Base-by-base conservation (phyloP, 2,888 invertebrate species). In the Anagyrus pseudococci region DNA sequence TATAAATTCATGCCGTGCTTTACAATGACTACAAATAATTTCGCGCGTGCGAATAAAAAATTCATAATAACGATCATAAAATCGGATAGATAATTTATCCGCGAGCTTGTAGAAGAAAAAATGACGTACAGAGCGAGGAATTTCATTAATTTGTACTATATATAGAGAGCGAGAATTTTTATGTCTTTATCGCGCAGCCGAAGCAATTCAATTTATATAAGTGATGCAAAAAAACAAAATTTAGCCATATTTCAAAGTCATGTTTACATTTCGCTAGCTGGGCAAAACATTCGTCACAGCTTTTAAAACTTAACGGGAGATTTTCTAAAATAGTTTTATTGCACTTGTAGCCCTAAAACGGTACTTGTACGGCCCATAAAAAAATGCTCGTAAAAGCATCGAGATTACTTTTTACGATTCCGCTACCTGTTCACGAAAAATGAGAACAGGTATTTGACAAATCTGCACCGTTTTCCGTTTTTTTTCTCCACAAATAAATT, bases 331-430 rank as follows among this genome's bases (percentile, higher is more conserved):
- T 57, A 62, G 54, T 59, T 66, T 62, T 66, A 66, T 57, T 59
- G 61, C 43, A 40, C 29, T 65, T 52, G 48, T 52, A 54, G 48
- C 29, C 58, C 57, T 61, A 48, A 57, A 49, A 48, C 58, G 49
- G 53, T 50, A 46, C 48, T 37, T 52, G 10, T 41, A 15, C n/a
- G 23, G 56, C 58, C 56, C 58, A 48, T 59, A 62, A 65, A 65
- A 61, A 65, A 58, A 33, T 54, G 46, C n/a, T 62, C 66, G 50
- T 66, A 59, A 66, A 66, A 59, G 53, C 52, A 47, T 37, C 23
- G 46, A 62, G 62, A 62, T 66, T 62, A 55, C 55, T 53, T 66
- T 66, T 66, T 66, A 66, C 58, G 66, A 59, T 66, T 66, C 43
- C 47, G 57, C 58, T 62, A 62, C 66, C 66, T 62, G 62, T 57